Evolutionary conservation across 2,888 invertebrate species (phyloP), one percentile per base, ranked within the genome.

Genomic region (Perithous albicinctus): DNA sequence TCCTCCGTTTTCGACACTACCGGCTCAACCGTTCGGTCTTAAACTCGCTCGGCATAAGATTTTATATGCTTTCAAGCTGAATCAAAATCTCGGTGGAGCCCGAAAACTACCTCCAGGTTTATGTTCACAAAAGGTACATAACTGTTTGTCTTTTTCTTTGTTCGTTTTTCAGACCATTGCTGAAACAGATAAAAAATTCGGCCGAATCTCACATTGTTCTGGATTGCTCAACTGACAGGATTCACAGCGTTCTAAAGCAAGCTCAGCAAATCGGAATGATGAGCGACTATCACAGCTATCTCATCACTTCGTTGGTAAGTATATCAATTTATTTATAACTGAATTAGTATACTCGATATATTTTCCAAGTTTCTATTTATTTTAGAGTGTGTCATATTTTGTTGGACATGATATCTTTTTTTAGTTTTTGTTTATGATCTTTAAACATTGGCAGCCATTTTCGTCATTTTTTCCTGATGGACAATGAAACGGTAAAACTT

Each of bases 201-300:
- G 97, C 97, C 0, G 97, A 98, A 92, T 97, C 97, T 0, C 97
- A 97, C 91, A 97, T 98, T 86, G 97, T 98, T 5, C 94, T 98
- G 73, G 98, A 98, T 93, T 98, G 98, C 89, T 96, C 97, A 18
- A 97, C 97, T 0, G 97, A 97, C 79, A 88, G 84, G 15, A 85
- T 85, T 78, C 95, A 97, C 89, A 96, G 96, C 88, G 97, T 98
- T 23, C 93, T 98, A 77, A 98, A 98, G 90, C 98, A 98, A 93
- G 98, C 98, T 8, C 97, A 98, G 93, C 98, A 98, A 94, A 97
- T 99, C 86, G 98, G 98, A 84, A 97, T 99, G 97, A 98, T 99
- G 97, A 98, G 98, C 85, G 97, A 98, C 91, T 97, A 98, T 91
- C 98, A 98, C 93, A 98, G 98, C 93, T 99, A 98, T 92, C 95